Evolutionary conservation across 2,113 vertebrate species (phyloP), one percentile per base, ranked within the genome.

Genomic region (Amphilophus citrinellus): DNA sequence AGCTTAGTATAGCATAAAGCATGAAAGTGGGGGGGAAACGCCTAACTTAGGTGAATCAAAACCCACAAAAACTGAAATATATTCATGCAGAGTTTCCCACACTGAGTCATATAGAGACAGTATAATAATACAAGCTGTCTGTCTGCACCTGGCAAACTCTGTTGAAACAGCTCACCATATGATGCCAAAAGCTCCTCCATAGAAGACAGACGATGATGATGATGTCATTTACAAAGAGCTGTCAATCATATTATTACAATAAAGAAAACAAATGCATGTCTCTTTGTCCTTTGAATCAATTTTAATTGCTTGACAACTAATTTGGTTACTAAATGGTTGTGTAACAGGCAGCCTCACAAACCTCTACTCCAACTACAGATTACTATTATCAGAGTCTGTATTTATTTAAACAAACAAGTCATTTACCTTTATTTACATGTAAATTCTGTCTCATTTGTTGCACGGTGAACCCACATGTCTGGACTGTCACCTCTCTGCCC

Each of bases 121-220:
- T 71, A 53, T 20, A 53, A 44, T 71, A 71, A 71, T 71, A 0
- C 10, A 30, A 32, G 44, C 66, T 53, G 66, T 53, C 53, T 30
- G 53, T 71, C 44, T 71, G 66, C 42, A 68, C 65, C 42, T 68
- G 42, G 65, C 42, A 71, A 71, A 71, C 66, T 11, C 4, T 71
- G 24, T 7, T 68, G 65, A 68, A 47, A 68, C 65, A 27, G 15
- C 42, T 44, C 42, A 13, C 11, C 13, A 3, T 11, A 44, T 44
- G 42, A 13, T 44, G 42, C 3, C 44, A 30, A 30, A 71, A 71
- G 10, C 15, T 53, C 24, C 30, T 71, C 66, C 44, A 50, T 24
- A 0, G 44, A 71, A 10, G 17, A 71, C 66, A 71, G 44, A 71
- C 9, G 10, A 50, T 0, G 24, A 50, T 50, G 42, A 20, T 71